Evolutionary conservation across 2,113 vertebrate species (phyloP).

Genomic region (Maccullochella peelii): DNA sequence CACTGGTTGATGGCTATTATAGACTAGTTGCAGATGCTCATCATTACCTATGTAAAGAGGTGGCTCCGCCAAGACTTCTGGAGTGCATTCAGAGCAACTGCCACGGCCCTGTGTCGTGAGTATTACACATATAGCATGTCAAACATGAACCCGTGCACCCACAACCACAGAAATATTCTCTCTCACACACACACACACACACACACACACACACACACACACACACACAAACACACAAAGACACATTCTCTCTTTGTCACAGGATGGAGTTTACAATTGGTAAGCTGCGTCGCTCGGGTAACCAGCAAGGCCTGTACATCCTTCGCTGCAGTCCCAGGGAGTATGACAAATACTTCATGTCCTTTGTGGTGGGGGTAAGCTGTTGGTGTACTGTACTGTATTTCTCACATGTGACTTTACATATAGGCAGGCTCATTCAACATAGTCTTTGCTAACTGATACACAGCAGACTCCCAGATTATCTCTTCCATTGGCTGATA

Average conservation of each 20-base stretch:
- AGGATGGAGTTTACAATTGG: slow-evolving; percentile 95
- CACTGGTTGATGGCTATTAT: slow-evolving; percentile 96
- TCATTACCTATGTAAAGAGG: slow-evolving; percentile 97
- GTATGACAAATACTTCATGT: slow-evolving; percentile 96
- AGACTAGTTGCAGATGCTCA: slow-evolving; percentile 94
- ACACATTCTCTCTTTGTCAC: slow-evolving; percentile 38
- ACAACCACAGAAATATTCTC: background rate
- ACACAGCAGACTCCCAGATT: background rate
- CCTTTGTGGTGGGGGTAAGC: slow-evolving; percentile 93
- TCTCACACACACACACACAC: background rate
- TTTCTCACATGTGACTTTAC: slow-evolving; percentile 1
- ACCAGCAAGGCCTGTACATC: slow-evolving; percentile 92
- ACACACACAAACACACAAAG: background rate
- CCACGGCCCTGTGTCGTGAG: slow-evolving; percentile 97
- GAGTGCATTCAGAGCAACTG: slow-evolving; percentile 94
- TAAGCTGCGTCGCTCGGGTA: slow-evolving; percentile 92
- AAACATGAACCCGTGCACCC: background rate
- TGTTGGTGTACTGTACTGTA: background rate
- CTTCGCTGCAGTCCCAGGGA: slow-evolving; percentile 96
- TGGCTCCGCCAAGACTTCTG: slow-evolving; percentile 91
- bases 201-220: too few species aligned
- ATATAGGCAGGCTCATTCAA: background rate
- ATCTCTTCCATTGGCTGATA: background rate
- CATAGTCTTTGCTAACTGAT: background rate
- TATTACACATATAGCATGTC: slow-evolving; percentile 17